Percentiles rank a stretch among this genome's conserved stretches.
phyloP scores from a whole-genome alignment of 37 sponge, comb jelly and placozoan genomes.

The Crambe crambe region DNA sequence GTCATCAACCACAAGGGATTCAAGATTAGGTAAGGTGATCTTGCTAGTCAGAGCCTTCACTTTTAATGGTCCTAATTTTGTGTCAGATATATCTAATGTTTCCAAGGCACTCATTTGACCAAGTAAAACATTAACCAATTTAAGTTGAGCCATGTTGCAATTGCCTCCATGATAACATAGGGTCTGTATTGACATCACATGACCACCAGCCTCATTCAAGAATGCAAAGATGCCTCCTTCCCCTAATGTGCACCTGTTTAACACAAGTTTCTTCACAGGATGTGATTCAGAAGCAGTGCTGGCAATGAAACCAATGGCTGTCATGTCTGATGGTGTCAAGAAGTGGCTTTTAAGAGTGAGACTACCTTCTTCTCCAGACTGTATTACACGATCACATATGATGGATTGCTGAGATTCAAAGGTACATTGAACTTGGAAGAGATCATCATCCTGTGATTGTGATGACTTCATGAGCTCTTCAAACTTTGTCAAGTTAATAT shows the following conservation, averaged over 20 bases:
- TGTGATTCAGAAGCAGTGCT: neutral
- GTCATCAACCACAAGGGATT: too few species aligned
- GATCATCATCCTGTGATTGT: neutral
- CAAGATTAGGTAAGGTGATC: too few species aligned
- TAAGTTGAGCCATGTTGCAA: too few species aligned
- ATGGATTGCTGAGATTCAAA: conserved; percentile 27
- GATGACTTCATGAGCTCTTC: neutral
- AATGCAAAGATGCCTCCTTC: neutral
- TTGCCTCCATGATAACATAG: too few species aligned
- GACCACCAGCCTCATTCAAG: neutral
- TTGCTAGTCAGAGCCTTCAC: too few species aligned
- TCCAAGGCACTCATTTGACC: too few species aligned
- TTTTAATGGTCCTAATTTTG: too few species aligned
- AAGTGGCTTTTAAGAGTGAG: neutral
- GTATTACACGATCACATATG: conserved; percentile 3
- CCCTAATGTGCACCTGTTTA: neutral
- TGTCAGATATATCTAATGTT: too few species aligned
- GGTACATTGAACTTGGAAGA: conserved; percentile 24
- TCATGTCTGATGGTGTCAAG: conserved; percentile 16
- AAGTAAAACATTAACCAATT: too few species aligned
- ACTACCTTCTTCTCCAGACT: neutral
- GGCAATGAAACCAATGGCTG: conserved; percentile 18
- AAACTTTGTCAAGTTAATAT: neutral
- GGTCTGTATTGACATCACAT: too few species aligned
- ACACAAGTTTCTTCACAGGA: neutral